These are phyloP conservation scores for Gallinago media DNA, from an alignment of 2,113 vertebrate genomes.

Conservation along the genomic window DNA sequence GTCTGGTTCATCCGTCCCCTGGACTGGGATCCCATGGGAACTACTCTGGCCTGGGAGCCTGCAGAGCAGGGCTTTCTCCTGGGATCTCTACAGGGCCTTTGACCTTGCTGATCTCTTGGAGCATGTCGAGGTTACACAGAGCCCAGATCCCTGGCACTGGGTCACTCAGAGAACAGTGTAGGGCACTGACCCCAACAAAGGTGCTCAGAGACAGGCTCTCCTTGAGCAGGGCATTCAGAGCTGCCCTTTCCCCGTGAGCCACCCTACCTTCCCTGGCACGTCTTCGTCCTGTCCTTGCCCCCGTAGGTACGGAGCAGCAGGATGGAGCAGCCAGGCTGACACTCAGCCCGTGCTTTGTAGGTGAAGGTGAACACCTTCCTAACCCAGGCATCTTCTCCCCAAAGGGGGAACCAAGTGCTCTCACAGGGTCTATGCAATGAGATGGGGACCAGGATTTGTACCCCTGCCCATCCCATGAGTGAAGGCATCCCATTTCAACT, in stretches of 20 bases:
- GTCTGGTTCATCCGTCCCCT: background rate
- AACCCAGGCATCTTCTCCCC: background rate
- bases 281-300: background rate
- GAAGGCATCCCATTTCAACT: background rate
- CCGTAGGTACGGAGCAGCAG: background rate
- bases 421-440: background rate
- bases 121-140: background rate
- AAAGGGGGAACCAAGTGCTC: background rate
- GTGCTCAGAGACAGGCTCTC: background rate
- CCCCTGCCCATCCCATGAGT: background rate
- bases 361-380: background rate
- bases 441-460: background rate
- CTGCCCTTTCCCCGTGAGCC: background rate
- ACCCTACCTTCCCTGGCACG: background rate
- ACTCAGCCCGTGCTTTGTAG: background rate
- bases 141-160: accelerated
- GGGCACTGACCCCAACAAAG: background rate
- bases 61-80: background rate
- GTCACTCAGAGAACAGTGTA: accelerated
- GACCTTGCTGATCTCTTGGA: background rate
- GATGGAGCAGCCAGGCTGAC: background rate
- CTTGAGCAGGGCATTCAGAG: background rate
- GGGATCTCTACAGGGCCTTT: background rate
- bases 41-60: background rate
- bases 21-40: background rate